phyloP scores from a whole-genome alignment of 2,888 invertebrate species.

The Girardia tigrina region DNA sequence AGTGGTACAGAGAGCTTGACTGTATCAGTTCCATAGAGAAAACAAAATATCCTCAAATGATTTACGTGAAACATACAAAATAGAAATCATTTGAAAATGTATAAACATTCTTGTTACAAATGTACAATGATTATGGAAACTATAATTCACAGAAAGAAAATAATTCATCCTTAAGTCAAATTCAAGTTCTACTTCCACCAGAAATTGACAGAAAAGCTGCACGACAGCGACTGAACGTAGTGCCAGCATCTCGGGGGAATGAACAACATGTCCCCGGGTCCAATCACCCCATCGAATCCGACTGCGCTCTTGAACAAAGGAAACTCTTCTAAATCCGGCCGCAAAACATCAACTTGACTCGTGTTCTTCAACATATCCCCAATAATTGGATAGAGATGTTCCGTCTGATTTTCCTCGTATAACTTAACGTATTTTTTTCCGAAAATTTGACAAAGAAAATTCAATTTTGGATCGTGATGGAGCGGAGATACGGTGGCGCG shows the following conservation, averaged over 20 bases:
- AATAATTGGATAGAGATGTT: slow-evolving; percentile 63
- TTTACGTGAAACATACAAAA: too few species aligned
- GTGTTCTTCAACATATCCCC: slow-evolving; percentile 71
- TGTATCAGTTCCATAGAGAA: too few species aligned
- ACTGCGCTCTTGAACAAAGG: slow-evolving; percentile 56
- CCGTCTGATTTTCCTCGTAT: slow-evolving; percentile 61
- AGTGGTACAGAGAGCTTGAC: too few species aligned
- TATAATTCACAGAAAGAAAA: background rate
- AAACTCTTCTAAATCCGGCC: slow-evolving; percentile 61
- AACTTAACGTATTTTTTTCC: slow-evolving; percentile 77
- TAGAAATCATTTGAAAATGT: background rate
- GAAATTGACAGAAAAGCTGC: slow-evolving; percentile 88
- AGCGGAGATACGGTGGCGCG: slow-evolving; percentile 78
- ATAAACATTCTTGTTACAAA: background rate
- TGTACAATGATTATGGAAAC: background rate
- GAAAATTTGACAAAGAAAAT: slow-evolving; percentile 68
- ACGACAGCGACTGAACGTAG: slow-evolving; percentile 70
- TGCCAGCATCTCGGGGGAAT: slow-evolving; percentile 96
- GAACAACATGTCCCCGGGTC: slow-evolving; percentile 74
- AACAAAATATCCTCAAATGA: too few species aligned
- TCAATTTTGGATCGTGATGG: slow-evolving; percentile 83
- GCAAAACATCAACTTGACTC: slow-evolving; percentile 71
- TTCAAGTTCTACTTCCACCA: too few species aligned
- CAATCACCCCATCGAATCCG: slow-evolving; percentile 60
- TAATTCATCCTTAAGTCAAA: background rate